Evolutionary conservation across 2,113 vertebrate species (phyloP).

Genomic region (Eupsittula cactorum): DNA sequence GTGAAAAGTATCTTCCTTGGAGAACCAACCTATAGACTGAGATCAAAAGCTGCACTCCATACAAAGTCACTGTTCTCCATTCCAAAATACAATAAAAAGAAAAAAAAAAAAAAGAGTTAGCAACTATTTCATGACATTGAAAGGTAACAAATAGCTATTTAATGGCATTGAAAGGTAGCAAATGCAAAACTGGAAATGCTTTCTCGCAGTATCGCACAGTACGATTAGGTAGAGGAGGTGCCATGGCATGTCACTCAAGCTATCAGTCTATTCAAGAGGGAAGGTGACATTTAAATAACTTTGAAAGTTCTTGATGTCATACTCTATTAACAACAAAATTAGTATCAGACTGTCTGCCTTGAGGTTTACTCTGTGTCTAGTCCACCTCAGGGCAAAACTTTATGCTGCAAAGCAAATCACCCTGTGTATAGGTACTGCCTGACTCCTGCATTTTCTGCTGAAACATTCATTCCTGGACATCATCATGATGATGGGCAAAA

Average conservation of each 20-base stretch:
- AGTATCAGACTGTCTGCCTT: neutral
- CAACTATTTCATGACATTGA: neutral
- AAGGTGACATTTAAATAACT: neutral
- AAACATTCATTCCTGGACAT: neutral
- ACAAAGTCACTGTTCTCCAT: neutral
- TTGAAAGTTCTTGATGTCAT: neutral
- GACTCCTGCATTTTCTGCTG: neutral
- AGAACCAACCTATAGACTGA: neutral
- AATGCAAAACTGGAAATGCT: neutral
- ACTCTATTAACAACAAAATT: neutral
- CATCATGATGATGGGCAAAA: neutral
- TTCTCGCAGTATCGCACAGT: neutral
- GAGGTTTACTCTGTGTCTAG: neutral
- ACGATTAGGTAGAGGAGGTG: neutral
- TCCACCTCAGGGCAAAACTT: neutral
- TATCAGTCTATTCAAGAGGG: neutral
- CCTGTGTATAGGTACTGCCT: fast-evolving
- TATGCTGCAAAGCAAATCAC: neutral
- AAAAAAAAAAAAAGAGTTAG: neutral
- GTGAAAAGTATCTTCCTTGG: neutral
- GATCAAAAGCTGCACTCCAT: neutral
- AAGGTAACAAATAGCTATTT: neutral
- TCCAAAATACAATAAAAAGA: neutral
- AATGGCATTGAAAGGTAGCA: neutral
- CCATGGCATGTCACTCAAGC: neutral